phyloP scores from a whole-genome alignment of 2,797 vertebrate species.

The Xyrichtys novacula region DNA sequence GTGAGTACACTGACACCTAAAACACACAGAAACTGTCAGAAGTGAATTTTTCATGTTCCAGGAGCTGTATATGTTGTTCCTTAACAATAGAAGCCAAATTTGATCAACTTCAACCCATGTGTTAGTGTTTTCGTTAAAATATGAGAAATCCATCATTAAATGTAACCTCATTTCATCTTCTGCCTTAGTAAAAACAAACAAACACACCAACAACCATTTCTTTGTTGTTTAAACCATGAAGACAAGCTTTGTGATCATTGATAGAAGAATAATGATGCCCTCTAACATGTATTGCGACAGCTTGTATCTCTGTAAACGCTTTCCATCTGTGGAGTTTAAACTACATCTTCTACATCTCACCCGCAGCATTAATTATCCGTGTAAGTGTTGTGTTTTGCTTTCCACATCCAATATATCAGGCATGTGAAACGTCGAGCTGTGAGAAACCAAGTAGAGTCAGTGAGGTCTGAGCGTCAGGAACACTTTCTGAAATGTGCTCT shows the following conservation, averaged over 20 bases:
- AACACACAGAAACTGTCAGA: no score
- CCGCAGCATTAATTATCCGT: constrained; percentile 44
- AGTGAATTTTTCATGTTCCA: no score
- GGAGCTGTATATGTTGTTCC: no score
- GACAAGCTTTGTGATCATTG: neutral
- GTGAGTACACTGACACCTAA: no score
- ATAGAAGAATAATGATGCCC: constrained; percentile 11
- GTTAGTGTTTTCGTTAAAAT: no score
- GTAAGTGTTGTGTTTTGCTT: constrained; percentile 26
- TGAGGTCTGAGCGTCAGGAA: constrained; percentile 36
- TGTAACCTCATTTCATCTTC: no score
- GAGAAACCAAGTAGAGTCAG: constrained; percentile 10
- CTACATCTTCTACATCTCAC: constrained; percentile 26
- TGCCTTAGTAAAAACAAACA: neutral
- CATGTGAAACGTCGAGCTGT: constrained; percentile 39
- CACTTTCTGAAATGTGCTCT: constrained; percentile 40
- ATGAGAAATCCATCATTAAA: no score
- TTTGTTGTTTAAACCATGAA: neutral
- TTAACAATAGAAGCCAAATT: no score
- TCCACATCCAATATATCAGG: constrained; percentile 38
- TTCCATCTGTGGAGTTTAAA: constrained; percentile 24
- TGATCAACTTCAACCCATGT: no score
- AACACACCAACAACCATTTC: no score
- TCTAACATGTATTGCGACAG: constrained; percentile 2
- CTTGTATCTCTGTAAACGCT: constrained; percentile 11